Evolutionary conservation across 2,888 invertebrate genomes (phyloP), one percentile per base, ranked within the genome.

Genomic region (Tryphoninae sp.): DNA sequence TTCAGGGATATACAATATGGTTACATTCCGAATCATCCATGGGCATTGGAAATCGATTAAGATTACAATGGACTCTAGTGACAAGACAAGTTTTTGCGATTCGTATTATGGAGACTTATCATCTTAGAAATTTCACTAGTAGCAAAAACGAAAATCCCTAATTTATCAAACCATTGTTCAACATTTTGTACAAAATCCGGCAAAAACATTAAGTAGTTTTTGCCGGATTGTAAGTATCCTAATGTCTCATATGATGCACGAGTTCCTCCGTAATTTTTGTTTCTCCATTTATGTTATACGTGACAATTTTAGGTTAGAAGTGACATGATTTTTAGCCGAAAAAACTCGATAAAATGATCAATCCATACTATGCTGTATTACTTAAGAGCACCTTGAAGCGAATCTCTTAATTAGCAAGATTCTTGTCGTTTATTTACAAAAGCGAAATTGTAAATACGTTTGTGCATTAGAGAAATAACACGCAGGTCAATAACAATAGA

Each of bases 1-100:
- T 93, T 99, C 45, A 93, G 94, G 8, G 97, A 97, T 87, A 99
- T 99, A 86, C 98, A 98, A 90, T 98, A 97, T 90, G 98, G 98
- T 4, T 94, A 95, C 89, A 93, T 96, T 87, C 86, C 86, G 6
- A 93, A 95, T 19, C 97, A 98, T 90, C 96, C 96, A 0, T 98
- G 96, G 96, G 95, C 96, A 61, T 93, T 95, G 83, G 91, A 93
- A 13, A 94, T 96, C 83, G 95, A 95, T 85, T 94, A 89, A 87
- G 73, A 22, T 16, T 11, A 40, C 13, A 33, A 23, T 55, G 8
- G 19, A 53, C 61, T 55, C 71, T 49, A 64, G 53, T 13, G 16
- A 72, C 16, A 45, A 53, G 19, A 22, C 3, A 2, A 22, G 6
- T n/a, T 67, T 62, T 33, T 22, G 23, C n/a, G 3, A 51, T 33